A percentile compares a stretch with the other conserved stretches of the same genome.
Conservation (phyloP, 2,113 vertebrate genomes). For the Psittacus erithacus region DNA sequence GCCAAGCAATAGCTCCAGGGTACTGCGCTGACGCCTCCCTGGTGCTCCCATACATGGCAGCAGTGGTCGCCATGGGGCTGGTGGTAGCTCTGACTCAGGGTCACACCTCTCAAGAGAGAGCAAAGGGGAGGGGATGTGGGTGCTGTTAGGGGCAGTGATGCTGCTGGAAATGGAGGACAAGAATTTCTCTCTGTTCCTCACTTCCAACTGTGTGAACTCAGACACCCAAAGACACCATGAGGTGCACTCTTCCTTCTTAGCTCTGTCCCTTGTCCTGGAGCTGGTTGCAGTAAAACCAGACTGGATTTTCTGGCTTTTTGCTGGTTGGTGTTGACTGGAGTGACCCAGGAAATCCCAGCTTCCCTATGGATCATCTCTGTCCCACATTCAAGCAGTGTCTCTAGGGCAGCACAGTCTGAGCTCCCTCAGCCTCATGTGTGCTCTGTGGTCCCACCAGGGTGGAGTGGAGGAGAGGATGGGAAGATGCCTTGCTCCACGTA, state of each 20-base stretch:
- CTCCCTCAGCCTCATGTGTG: not conserved
- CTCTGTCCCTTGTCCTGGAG: not conserved
- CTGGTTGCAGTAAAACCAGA: not conserved
- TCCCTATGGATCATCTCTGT: not conserved
- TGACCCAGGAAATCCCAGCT: not conserved
- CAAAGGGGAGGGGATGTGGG: accelerated
- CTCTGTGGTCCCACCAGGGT: accelerated
- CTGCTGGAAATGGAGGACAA: accelerated
- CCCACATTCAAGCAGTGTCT: not conserved
- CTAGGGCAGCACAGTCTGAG: not conserved
- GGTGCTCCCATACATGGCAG: not conserved
- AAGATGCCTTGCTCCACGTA: not conserved
- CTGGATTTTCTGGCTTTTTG: not conserved
- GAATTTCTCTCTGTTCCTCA: not conserved
- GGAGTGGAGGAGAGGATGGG: not conserved
- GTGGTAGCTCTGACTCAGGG: not conserved
- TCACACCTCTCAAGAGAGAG: not conserved
- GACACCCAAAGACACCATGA: not conserved
- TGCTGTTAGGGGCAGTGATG: not conserved
- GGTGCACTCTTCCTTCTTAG: not conserved
- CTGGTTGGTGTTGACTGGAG: not conserved
- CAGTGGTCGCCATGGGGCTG: not conserved
- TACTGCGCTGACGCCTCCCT: not conserved
- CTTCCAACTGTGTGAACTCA: not conserved
- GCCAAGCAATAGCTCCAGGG: not conserved